phyloP scores from a whole-genome alignment of 2,888 invertebrate genomes.

The Drosophila histrio region DNA sequence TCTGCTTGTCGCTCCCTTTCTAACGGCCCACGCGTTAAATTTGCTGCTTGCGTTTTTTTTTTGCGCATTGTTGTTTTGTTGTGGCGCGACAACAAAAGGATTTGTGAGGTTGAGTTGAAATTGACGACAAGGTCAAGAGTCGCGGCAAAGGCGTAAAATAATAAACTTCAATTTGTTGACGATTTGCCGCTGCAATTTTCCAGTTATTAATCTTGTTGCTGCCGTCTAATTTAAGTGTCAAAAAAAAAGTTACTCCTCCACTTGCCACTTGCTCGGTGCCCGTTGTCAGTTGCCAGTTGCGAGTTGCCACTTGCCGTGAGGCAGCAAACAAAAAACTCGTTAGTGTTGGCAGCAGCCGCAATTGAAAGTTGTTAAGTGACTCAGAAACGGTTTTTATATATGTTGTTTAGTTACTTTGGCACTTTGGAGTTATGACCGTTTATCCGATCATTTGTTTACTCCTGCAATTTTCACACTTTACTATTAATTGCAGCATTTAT shows the following conservation, averaged over 20 bases:
- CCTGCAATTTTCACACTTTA: conserved; percentile 60
- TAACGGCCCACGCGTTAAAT: background rate
- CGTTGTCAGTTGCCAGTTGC: background rate
- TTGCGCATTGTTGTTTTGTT: conserved; percentile 15
- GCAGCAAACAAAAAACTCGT: conserved; percentile 48
- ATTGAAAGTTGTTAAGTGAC: conserved; percentile 78
- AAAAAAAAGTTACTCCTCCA: conserved; percentile 20
- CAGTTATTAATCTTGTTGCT: conserved; percentile 65
- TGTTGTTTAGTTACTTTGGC: conserved; percentile 3
- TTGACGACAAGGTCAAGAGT: conserved; percentile 63
- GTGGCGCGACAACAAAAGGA: conserved; percentile 42
- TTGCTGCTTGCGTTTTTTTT: background rate
- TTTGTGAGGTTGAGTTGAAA: conserved; percentile 33
- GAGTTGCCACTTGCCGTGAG: conserved; percentile 12
- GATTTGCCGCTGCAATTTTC: conserved; percentile 66
- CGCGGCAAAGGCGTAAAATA: conserved; percentile 43
- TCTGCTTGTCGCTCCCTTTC: background rate
- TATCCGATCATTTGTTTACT: conserved; percentile 37
- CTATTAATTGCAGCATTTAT: conserved; percentile 50
- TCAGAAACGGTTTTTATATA: conserved; percentile 40
- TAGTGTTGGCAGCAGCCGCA: conserved; percentile 46
- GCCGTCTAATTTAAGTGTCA: conserved; percentile 42
- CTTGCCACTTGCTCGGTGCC: conserved; percentile 5
- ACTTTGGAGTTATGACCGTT: conserved; percentile 27
- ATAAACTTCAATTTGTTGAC: conserved; percentile 56